Evolutionary conservation across 2,113 vertebrate genomes (phyloP).

Genomic region (Myiozetetes cayanensis): DNA sequence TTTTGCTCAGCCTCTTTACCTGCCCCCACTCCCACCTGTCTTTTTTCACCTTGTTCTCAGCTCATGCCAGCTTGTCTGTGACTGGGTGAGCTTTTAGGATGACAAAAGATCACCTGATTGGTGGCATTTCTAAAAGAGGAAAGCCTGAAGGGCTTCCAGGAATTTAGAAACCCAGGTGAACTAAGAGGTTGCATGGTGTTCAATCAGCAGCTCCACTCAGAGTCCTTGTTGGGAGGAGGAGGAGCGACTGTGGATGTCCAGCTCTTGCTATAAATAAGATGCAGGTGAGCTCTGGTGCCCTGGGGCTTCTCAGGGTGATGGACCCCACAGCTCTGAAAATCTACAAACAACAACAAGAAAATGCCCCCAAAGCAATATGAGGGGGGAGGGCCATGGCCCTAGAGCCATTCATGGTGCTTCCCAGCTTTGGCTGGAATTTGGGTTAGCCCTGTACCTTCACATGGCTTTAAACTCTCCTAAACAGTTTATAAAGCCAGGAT

Average conservation of each 20-base stretch:
- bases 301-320: neutral
- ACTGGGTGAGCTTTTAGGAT: neutral
- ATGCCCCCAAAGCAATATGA: neutral
- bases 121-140: neutral
- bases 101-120: neutral
- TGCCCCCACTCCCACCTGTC: rapidly evolving
- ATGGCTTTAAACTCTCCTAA: neutral
- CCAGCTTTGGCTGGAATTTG: neutral
- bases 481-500: neutral
- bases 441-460: neutral
- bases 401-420: rapidly evolving
- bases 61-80: rapidly evolving
- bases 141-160: neutral
- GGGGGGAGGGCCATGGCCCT: no score
- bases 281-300: neutral
- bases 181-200: neutral
- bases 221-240: neutral
- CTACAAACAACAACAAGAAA: neutral
- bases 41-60: neutral
- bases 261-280: neutral
- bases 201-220: rapidly evolving
- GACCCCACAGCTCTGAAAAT: neutral
- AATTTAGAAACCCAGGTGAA: neutral
- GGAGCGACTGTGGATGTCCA: neutral
- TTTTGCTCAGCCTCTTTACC: neutral